These are phyloP conservation scores for Probosciger aterrimus DNA, from an alignment of 2,113 vertebrate genomes.

Conservation along the genomic window DNA sequence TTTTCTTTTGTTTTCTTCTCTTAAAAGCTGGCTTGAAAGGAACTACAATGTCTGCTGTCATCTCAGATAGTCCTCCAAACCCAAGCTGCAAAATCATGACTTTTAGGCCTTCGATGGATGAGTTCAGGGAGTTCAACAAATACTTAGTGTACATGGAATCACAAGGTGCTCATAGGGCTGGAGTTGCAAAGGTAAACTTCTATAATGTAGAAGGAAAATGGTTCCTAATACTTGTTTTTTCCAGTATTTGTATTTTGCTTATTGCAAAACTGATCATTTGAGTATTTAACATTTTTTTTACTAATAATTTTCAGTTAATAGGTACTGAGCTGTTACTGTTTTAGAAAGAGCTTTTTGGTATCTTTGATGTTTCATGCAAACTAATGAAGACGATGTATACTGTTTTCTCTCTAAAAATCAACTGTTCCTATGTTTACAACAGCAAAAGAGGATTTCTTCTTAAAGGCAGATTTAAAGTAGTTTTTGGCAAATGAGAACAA, in stretches of 20 bases:
- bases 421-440: background rate
- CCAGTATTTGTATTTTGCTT: background rate
- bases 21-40: background rate
- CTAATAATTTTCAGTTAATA: background rate
- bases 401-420: background rate
- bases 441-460: background rate
- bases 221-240: background rate
- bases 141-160: constrained; percentile 93
- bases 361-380: background rate
- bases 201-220: background rate
- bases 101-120: constrained; percentile 91
- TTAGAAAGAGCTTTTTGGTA: background rate
- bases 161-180: constrained; percentile 93
- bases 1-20: background rate
- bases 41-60: constrained; percentile 82
- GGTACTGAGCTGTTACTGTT: background rate
- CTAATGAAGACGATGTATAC: background rate
- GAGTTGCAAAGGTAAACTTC: constrained; percentile 88
- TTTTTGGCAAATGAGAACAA: background rate
- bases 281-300: background rate
- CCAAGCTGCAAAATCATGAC: constrained; percentile 96
- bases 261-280: background rate
- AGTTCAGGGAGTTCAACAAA: constrained; percentile 92
- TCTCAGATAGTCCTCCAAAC: constrained; percentile 80
- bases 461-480: background rate